phyloP scores from a whole-genome alignment of 1,140 invertebrate genomes.

The Scaptomyza hsui region DNA sequence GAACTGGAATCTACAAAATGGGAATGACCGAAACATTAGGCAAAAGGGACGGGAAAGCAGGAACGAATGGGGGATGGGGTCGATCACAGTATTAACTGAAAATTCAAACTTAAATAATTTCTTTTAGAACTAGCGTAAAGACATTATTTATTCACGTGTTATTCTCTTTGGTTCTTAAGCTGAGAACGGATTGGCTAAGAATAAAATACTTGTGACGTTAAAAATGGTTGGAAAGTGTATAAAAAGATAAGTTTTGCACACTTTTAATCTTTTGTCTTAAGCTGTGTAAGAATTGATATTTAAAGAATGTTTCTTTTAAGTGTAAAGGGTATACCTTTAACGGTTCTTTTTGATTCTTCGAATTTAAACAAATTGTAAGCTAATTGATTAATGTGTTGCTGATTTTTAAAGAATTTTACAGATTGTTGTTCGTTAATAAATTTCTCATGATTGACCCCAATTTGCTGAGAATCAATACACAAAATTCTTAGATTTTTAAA shows the following conservation, averaged over 20 bases:
- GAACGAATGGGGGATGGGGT: background rate
- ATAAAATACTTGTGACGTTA: slow-evolving; percentile 12
- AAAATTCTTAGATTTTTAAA: background rate
- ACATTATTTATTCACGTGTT: slow-evolving; percentile 60
- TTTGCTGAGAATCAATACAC: background rate
- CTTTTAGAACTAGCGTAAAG: slow-evolving; percentile 64
- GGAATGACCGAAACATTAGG: slow-evolving; percentile 62
- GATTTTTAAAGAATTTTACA: background rate
- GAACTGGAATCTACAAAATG: slow-evolving; percentile 66
- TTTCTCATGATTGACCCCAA: background rate
- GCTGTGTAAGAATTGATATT: background rate
- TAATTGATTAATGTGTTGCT: background rate
- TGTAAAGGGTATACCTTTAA: slow-evolving; percentile 8
- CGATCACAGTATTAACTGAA: slow-evolving; percentile 7
- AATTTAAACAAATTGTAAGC: background rate
- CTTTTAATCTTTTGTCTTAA: slow-evolving; percentile 1
- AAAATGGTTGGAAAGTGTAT: slow-evolving; percentile 1
- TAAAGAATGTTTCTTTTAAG: slow-evolving; percentile 14
- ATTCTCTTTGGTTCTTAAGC: slow-evolving; percentile 2
- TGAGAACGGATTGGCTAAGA: background rate
- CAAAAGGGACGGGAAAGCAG: background rate
- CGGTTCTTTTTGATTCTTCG: slow-evolving; percentile 14
- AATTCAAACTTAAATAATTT: slow-evolving; percentile 54
- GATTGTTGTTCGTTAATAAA: background rate
- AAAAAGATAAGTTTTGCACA: slow-evolving; percentile 11